These are phyloP conservation scores for Ladona fulva DNA, from an alignment of 1,140 invertebrate genomes.

Conservation along the genomic window DNA sequence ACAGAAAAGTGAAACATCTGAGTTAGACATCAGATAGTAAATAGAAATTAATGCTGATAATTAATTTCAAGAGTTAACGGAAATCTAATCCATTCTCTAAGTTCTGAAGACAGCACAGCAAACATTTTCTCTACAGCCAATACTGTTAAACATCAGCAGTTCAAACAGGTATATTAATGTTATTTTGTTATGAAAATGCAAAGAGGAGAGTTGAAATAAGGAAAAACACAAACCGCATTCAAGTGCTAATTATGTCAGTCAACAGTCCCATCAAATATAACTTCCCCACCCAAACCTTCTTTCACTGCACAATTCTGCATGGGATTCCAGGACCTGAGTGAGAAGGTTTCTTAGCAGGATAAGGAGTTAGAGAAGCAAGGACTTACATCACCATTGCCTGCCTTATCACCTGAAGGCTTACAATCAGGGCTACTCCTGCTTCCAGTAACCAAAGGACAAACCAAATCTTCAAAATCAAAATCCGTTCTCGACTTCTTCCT, in stretches of 20 bases:
- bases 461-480: slow-evolving; percentile 69
- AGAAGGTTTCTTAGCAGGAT: not conserved
- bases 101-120: no score
- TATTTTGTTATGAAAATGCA: not conserved
- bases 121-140: no score
- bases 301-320: not conserved
- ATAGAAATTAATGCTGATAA: no score
- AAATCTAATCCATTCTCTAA: no score
- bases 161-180: no score
- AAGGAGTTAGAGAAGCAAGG: slow-evolving; percentile 8
- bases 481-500: slow-evolving; percentile 77
- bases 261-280: not conserved
- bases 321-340: not conserved
- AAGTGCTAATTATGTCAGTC: not conserved
- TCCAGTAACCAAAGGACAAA: slow-evolving; percentile 68
- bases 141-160: no score
- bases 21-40: no score
- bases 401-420: slow-evolving; percentile 39
- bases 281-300: not conserved
- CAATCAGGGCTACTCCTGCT: slow-evolving; percentile 35
- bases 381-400: slow-evolving; percentile 15
- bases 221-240: not conserved
- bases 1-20: no score
- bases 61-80: no score
- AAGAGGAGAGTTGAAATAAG: not conserved